phyloP scores from a whole-genome alignment of 2,888 invertebrate species.

The Pyrrhosoma nymphula region DNA sequence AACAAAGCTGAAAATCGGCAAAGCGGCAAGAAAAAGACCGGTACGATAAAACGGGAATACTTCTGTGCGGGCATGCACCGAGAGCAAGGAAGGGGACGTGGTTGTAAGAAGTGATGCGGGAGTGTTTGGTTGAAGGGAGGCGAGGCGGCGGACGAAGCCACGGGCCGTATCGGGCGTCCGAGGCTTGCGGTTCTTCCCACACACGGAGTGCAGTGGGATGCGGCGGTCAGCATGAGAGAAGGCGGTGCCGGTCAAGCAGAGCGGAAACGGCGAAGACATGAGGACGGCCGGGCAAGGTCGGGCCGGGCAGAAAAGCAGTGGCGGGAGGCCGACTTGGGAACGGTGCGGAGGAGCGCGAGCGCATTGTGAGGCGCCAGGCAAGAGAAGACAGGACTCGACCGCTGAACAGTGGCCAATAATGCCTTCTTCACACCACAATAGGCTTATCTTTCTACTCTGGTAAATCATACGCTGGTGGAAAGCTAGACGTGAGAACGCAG shows the following conservation, averaged over 20 bases:
- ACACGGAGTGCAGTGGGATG: background rate
- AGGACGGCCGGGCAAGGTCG: background rate
- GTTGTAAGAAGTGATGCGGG: background rate
- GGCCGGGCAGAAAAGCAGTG: background rate
- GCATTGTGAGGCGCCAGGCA: background rate
- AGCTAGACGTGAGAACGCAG: no score
- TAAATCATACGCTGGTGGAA: no score
- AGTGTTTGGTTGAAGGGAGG: background rate
- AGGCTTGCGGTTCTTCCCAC: background rate
- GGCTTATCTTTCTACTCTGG: no score
- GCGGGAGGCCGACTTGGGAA: background rate
- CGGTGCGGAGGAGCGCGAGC: no score
- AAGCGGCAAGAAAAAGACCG: background rate
- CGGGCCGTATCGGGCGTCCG: constrained; percentile 10
- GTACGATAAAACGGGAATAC: background rate
- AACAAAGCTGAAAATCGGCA: background rate
- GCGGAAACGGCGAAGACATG: background rate
- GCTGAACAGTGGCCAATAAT: background rate
- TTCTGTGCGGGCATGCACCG: background rate
- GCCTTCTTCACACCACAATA: no score
- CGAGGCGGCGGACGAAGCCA: background rate
- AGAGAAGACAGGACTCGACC: background rate
- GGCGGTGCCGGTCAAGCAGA: background rate
- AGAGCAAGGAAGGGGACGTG: background rate
- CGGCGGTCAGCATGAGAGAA: background rate